These are phyloP conservation scores for Andrena bucephala DNA, from an alignment of 2,888 invertebrate genomes.

Conservation along the genomic window DNA sequence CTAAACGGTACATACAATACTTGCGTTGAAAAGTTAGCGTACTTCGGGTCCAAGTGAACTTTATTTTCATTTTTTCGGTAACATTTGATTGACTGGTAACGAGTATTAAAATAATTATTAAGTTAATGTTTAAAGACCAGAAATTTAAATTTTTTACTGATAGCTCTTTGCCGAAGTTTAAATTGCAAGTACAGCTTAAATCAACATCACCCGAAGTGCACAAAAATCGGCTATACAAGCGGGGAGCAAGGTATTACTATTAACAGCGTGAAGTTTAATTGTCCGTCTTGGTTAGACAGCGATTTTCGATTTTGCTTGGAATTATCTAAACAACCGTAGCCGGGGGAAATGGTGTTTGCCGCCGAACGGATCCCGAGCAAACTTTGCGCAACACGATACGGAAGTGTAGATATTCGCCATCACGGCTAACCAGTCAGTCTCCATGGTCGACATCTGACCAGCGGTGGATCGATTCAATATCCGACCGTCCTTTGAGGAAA, in stretches of 20 bases:
- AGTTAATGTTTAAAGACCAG: background rate
- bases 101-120: background rate
- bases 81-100: background rate
- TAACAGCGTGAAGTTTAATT: no score
- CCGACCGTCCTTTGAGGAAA: constrained; percentile 33
- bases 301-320: background rate
- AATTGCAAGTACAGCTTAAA: no score
- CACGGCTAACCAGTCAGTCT: constrained; percentile 20
- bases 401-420: constrained; percentile 26
- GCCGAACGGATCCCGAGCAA: background rate
- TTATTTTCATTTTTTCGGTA: background rate
- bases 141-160: no score
- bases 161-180: no score
- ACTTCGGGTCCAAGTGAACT: no score
- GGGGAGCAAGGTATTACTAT: no score
- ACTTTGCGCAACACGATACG: constrained; percentile 12
- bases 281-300: no score
- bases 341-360: constrained; percentile 10
- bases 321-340: constrained; percentile 7
- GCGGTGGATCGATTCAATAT: constrained; percentile 42
- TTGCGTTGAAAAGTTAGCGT: background rate
- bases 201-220: no score
- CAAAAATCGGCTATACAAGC: no score
- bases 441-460: constrained; percentile 34
- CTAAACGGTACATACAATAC: background rate